Evolutionary conservation across 2,797 vertebrate genomes (phyloP).

Genomic region (Schizothorax lantsangensis): DNA sequence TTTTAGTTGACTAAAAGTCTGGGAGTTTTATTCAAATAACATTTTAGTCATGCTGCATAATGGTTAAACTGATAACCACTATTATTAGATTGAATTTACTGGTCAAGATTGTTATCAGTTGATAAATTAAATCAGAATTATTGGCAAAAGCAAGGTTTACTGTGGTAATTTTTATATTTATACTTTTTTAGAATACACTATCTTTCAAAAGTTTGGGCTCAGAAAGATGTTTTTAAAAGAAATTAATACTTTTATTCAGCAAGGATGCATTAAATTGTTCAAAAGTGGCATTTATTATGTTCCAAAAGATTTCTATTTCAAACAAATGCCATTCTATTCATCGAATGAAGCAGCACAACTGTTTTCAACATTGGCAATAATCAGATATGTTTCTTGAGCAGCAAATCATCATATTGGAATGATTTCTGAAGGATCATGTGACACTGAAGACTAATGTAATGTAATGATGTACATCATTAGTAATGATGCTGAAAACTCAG

Average conservation of each 20-base stretch:
- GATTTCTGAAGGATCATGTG: neutral
- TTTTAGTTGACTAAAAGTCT: neutral
- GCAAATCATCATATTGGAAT: neutral
- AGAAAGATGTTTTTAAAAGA: neutral
- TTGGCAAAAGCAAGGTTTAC: neutral
- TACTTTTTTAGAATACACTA: neutral
- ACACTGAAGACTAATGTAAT: neutral
- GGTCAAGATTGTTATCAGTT: neutral
- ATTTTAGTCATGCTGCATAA: neutral
- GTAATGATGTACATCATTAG: too few species aligned
- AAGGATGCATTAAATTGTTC: neutral
- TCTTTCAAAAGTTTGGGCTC: neutral
- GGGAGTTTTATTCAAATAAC: neutral
- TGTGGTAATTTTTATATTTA: neutral
- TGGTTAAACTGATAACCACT: neutral
- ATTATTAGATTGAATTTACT: neutral
- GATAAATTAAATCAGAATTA: neutral
- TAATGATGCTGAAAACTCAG: neutral
- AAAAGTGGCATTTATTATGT: neutral
- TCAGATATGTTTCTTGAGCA: neutral
- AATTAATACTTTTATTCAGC: neutral
- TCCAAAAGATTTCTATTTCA: neutral
- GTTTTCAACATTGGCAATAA: neutral
- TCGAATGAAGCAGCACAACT: neutral
- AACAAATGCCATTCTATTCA: neutral